Percentiles rank a stretch among this genome's conserved stretches.
phyloP scores from a whole-genome alignment of 2,888 invertebrate species.

The Drosophila infuscata region DNA sequence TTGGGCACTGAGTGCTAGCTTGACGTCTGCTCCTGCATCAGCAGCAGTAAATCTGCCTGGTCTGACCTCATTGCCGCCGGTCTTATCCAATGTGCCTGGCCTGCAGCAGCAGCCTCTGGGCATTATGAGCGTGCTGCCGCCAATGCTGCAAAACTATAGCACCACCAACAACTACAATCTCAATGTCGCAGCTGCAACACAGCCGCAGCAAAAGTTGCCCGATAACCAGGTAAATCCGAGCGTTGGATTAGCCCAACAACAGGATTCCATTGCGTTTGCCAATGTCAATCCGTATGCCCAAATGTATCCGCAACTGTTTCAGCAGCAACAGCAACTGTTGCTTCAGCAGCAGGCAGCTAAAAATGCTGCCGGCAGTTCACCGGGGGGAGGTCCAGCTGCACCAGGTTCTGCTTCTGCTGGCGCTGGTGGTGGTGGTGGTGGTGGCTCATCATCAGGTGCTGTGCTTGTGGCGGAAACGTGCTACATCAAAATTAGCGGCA shows the following conservation, averaged over 20 bases:
- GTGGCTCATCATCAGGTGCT: background rate
- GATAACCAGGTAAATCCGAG: constrained; percentile 21
- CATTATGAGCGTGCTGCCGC: constrained; percentile 39
- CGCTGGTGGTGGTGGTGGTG: background rate
- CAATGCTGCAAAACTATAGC: constrained; percentile 69
- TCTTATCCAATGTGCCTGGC: constrained; percentile 10
- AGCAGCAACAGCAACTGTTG: constrained; percentile 65
- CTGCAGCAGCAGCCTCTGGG: constrained; percentile 26
- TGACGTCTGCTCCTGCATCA: constrained; percentile 3
- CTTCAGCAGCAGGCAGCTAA: constrained; percentile 54
- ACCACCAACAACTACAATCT: constrained; percentile 75
- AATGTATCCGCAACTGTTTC: constrained; percentile 82
- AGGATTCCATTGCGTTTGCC: constrained; percentile 79
- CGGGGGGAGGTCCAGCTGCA: constrained; percentile 17
- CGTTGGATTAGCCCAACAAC: constrained; percentile 14
- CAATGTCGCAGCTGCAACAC: constrained; percentile 27
- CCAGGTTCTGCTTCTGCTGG: background rate
- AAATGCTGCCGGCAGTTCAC: constrained; percentile 43
- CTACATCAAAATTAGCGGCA: constrained; percentile 90
- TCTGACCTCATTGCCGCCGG: constrained; percentile 14
- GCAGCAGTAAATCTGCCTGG: constrained; percentile 15
- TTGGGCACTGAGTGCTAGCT: constrained; percentile 42
- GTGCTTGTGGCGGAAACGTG: constrained; percentile 65
- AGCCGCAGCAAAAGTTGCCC: constrained; percentile 18
- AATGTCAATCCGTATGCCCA: constrained; percentile 82